Percentiles rank a stretch among this genome's conserved stretches.
These are phyloP conservation scores for Drosophila stalkeri DNA, from an alignment of 2,888 invertebrate species.

Conservation along the genomic window DNA sequence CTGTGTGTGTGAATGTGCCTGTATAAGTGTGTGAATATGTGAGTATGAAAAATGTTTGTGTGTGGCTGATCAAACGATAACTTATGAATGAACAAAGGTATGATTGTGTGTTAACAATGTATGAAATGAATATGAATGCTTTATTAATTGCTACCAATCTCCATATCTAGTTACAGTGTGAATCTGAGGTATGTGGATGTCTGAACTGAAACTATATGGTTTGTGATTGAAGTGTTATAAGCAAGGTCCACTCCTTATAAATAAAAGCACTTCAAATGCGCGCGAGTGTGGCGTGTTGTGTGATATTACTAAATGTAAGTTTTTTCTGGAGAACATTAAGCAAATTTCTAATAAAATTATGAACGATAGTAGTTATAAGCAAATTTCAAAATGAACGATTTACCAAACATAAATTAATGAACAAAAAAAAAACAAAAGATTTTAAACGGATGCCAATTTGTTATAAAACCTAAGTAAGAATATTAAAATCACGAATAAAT, in stretches of 20 bases:
- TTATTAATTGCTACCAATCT: conserved; percentile 25
- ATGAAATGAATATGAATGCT: conserved; percentile 20
- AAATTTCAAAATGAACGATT: conserved; percentile 38
- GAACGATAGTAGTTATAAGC: conserved; percentile 66
- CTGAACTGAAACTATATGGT: conserved; percentile 42
- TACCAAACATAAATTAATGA: conserved; percentile 42
- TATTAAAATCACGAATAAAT: conserved; percentile 22
- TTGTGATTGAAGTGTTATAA: conserved; percentile 45
- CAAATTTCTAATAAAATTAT: conserved; percentile 37
- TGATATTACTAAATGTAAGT: conserved; percentile 76
- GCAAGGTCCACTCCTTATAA: conserved; percentile 26
- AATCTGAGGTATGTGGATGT: conserved; percentile 54
- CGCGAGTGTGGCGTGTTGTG: conserved; percentile 75
- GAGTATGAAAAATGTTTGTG: conserved; percentile 1
- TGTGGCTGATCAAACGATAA: conserved; percentile 13
- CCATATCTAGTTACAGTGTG: conserved; percentile 55
- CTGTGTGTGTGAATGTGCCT: not conserved
- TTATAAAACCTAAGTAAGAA: conserved; percentile 17
- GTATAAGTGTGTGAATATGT: not conserved
- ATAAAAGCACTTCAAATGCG: conserved; percentile 59
- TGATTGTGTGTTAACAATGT: conserved; percentile 7
- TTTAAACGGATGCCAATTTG: conserved; percentile 74
- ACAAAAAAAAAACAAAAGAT: conserved; percentile 64
- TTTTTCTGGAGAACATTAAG: conserved; percentile 55
- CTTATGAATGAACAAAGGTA: conserved; percentile 3